Base-by-base conservation (phyloP, 2,888 invertebrate genomes). In the Thalpophila matura region DNA sequence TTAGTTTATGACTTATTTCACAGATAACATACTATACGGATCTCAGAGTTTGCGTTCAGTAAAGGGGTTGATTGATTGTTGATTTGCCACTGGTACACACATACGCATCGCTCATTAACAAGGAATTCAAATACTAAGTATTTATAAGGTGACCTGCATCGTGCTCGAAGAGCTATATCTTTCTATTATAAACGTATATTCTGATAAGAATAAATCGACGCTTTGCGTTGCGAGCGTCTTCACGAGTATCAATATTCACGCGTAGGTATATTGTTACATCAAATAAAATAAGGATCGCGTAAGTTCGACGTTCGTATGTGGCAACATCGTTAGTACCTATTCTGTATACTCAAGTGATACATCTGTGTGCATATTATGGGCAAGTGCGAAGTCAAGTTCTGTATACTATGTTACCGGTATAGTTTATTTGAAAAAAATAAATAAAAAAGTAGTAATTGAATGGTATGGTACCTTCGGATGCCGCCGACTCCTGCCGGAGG, bases 401-500 rank as follows among this genome's bases (percentile, higher is more conserved):
- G 70, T 66, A 35, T 64, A 55, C 12, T 50, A 65, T 12, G 43
- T 67, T 49, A 46, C 53, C 54, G 2, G 57, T 47, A 53, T 43
- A 42, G 49, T 3, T 35, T 59, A 47, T 46, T 51, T 33, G 22
- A 51, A 58, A 33, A 33, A 59, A 47, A 62, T 4, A 29, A 72
- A 57, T 10, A 38, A 29, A 42, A 29, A 10, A 38, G 14, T 40
- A 51, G 16, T 47, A 57, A 75, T 40, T 53, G 58, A 58, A 37
- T 43, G 43, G 49, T 51, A 49, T 61, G 47, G 85, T 93, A 95
- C 91, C 95, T 95, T 86, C 96, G 94, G 64, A 96, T 90, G 77
- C 96, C 96, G 78, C 96, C 96, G 82, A 96, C 95, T 77, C 96
- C 96, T 69, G 94, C 93, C 69, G 95, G 94, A 72, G 93, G 92